Evolutionary conservation across 1,140 invertebrate species (phyloP).

Genomic region (Drosophila nannoptera): DNA sequence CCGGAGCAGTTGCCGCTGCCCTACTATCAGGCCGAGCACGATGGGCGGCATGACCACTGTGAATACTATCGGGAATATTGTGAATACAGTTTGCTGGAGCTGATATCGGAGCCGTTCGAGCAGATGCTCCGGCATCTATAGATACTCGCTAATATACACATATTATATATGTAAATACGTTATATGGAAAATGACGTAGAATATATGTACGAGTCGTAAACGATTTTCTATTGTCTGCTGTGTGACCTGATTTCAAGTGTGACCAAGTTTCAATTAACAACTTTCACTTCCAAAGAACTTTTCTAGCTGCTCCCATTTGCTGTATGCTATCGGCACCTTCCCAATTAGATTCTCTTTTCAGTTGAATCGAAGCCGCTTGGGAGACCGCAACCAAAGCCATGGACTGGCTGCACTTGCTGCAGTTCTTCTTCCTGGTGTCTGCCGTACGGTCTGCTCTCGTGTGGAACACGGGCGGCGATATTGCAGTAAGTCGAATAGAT

Average conservation of each 20-base stretch:
- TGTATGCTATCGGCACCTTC: neutral
- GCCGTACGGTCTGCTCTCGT: slow-evolving; percentile 29
- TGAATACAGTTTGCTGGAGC: slow-evolving; percentile 56
- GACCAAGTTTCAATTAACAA: slow-evolving; percentile 55
- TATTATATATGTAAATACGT: neutral
- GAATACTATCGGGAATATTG: slow-evolving; percentile 74
- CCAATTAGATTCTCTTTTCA: slow-evolving; percentile 3
- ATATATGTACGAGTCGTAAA: neutral
- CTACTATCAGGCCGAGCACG: slow-evolving; percentile 82
- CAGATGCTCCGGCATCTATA: slow-evolving; percentile 36
- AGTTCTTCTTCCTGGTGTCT: neutral
- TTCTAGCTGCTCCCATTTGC: slow-evolving; percentile 42
- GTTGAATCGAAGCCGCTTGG: neutral
- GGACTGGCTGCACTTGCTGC: neutral
- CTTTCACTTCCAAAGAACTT: slow-evolving; percentile 52
- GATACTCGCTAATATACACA: neutral
- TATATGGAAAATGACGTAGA: neutral
- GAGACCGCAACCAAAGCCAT: neutral
- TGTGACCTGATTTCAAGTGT: slow-evolving; percentile 35
- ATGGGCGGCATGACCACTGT: slow-evolving; percentile 74
- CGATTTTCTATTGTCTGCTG: slow-evolving; percentile 2
- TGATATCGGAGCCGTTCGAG: slow-evolving; percentile 67
- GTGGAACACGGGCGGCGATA: slow-evolving; percentile 51
- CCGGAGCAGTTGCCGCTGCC: slow-evolving; percentile 80
- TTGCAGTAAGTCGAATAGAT: slow-evolving; percentile 32